A percentile compares a stretch with the other conserved stretches of the same genome.
These are phyloP conservation scores for Kryphioiulus occultus DNA, from an alignment of 2,888 invertebrate species.

Conservation along the genomic window DNA sequence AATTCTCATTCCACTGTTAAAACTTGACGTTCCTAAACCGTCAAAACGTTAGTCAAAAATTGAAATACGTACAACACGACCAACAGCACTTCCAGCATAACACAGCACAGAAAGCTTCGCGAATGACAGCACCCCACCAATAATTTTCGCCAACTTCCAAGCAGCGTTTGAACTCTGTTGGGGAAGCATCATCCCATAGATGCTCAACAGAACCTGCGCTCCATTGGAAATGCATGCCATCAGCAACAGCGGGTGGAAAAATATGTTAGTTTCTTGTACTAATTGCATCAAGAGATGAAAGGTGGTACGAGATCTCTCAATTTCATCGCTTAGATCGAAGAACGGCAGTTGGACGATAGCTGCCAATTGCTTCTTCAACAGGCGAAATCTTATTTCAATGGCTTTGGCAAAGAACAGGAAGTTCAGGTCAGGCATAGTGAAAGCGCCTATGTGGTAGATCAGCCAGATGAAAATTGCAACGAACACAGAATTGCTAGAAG, in stretches of 20 bases:
- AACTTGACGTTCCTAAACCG: too few species aligned
- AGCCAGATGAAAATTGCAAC: not conserved
- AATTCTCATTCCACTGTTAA: too few species aligned
- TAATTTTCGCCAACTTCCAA: not conserved
- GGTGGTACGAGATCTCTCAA: not conserved
- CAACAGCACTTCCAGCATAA: constrained; percentile 19
- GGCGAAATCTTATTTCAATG: not conserved
- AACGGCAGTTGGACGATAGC: not conserved
- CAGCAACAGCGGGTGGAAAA: constrained; percentile 6
- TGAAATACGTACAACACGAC: not conserved
- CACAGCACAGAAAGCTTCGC: not conserved
- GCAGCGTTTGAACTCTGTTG: not conserved
- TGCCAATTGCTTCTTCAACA: not conserved
- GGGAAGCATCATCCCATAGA: constrained; percentile 39
- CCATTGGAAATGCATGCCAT: not conserved
- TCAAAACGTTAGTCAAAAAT: too few species aligned
- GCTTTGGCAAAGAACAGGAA: constrained; percentile 27
- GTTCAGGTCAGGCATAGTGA: too few species aligned
- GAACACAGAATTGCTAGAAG: not conserved
- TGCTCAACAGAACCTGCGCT: not conserved
- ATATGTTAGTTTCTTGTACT: not conserved
- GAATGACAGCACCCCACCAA: not conserved
- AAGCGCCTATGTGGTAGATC: not conserved
- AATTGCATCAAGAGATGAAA: not conserved
- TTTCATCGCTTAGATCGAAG: not conserved